Conservation (phyloP, 2,113 vertebrate genomes). For the Henicopernis longicauda region DNA sequence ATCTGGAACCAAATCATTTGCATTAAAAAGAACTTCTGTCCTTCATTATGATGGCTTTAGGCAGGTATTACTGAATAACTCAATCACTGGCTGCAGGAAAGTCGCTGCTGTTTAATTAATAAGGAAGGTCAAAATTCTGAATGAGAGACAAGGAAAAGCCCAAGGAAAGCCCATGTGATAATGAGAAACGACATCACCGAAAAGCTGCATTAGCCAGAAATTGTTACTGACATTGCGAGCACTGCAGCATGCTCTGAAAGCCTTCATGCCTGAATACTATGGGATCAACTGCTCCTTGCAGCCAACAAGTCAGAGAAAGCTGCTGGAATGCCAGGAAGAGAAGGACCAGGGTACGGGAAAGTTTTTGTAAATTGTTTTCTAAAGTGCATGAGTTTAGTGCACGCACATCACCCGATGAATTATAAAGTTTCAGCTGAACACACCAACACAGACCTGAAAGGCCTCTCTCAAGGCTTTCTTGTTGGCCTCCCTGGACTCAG, state of each 20-base stretch:
- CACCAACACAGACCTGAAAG: background rate
- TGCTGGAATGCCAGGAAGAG: background rate
- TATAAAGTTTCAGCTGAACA: background rate
- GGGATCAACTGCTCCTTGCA: background rate
- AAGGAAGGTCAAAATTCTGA: slow-evolving; percentile 66
- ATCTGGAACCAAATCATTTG: slow-evolving; percentile 63
- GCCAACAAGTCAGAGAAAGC: background rate
- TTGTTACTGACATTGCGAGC: slow-evolving; percentile 9
- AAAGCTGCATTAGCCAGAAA: slow-evolving; percentile 17
- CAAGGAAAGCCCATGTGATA: slow-evolving; percentile 61
- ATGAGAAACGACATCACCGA: slow-evolving; percentile 59
- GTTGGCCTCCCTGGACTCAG: background rate
- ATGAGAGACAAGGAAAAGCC: slow-evolving; percentile 57
- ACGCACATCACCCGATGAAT: background rate
- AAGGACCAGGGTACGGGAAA: background rate
- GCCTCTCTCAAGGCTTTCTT: background rate
- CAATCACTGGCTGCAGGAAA: slow-evolving; percentile 55
- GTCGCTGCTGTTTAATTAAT: slow-evolving; percentile 54
- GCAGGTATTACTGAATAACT: slow-evolving; percentile 64
- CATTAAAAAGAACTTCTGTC: slow-evolving; percentile 58
- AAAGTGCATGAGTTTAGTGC: background rate
- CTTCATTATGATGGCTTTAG: slow-evolving; percentile 58
- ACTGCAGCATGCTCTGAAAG: background rate
- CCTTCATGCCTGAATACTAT: background rate
- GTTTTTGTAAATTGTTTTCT: background rate